phyloP scores from a whole-genome alignment of 2,113 vertebrate genomes.

The Proteles cristata region DNA sequence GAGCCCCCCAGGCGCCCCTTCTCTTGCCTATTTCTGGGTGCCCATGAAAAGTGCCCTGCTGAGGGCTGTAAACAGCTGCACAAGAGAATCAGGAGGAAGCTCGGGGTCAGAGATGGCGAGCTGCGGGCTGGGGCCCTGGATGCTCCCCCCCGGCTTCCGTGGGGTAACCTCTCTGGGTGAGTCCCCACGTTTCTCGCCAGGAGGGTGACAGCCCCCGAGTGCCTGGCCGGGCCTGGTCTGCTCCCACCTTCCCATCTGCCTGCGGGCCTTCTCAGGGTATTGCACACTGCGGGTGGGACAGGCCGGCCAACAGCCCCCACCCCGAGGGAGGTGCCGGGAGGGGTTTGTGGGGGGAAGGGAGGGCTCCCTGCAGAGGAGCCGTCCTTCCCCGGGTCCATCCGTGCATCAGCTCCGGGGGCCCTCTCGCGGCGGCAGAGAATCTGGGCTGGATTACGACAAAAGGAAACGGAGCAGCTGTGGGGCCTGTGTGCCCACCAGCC shows the following conservation, averaged over 20 bases:
- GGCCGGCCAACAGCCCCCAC: background rate
- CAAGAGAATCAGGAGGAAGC: background rate
- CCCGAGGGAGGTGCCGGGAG: accelerated
- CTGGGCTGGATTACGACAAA: background rate
- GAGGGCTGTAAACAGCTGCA: accelerated
- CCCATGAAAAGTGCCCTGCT: accelerated
- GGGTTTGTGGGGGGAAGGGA: too few relatives aligned
- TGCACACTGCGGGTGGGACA: background rate
- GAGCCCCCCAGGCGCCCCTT: too few relatives aligned
- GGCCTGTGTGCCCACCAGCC: accelerated
- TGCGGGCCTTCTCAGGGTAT: background rate
- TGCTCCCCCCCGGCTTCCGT: background rate
- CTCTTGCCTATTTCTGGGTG: background rate
- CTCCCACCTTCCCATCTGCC: background rate
- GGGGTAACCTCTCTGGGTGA: background rate
- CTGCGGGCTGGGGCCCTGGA: background rate
- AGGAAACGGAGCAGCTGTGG: too few relatives aligned
- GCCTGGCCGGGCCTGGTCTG: background rate
- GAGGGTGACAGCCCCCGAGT: background rate
- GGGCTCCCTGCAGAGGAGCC: background rate
- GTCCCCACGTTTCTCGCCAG: background rate
- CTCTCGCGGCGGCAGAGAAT: background rate
- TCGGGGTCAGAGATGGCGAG: background rate
- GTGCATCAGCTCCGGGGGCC: background rate
- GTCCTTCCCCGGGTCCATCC: background rate